Evolutionary conservation across 1,140 invertebrate genomes (phyloP).

Genomic region (Drosophila nigromelanica): DNA sequence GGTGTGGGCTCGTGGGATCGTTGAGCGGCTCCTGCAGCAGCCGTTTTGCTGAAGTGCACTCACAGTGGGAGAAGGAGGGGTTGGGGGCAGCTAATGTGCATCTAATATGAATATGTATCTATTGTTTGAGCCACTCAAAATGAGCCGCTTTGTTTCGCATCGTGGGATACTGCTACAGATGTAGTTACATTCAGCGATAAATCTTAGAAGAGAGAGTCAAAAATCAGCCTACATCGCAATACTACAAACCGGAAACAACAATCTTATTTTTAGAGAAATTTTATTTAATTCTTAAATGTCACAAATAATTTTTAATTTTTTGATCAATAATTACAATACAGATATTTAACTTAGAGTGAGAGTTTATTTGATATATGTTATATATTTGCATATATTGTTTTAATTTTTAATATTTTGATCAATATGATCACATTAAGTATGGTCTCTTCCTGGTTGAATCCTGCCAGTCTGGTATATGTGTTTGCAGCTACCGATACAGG

Average conservation of each 20-base stretch:
- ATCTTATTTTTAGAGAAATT: no score
- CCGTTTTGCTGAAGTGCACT: slow-evolving; percentile 25
- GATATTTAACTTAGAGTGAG: no score
- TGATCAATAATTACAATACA: no score
- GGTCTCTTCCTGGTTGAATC: background rate
- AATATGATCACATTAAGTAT: no score
- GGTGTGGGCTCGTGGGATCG: slow-evolving; percentile 6
- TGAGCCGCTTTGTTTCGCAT: slow-evolving; percentile 37
- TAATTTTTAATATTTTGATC: no score
- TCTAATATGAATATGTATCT: slow-evolving; percentile 62
- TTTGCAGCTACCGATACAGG: background rate
- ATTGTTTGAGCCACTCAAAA: slow-evolving; percentile 42
- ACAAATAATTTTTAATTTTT: no score
- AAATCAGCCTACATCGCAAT: no score
- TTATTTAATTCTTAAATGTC: no score
- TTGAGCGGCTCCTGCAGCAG: slow-evolving; percentile 27
- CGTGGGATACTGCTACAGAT: slow-evolving; percentile 34
- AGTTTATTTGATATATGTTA: no score
- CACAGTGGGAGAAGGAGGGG: slow-evolving; percentile 14
- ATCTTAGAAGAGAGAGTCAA: background rate
- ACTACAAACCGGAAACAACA: no score
- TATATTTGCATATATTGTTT: no score
- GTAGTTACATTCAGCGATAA: slow-evolving; percentile 1
- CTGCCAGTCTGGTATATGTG: background rate
- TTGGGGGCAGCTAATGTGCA: slow-evolving; percentile 58